Base-by-base conservation (phyloP, 1,140 invertebrate genomes). In the Catajapyx aquilonaris region DNA sequence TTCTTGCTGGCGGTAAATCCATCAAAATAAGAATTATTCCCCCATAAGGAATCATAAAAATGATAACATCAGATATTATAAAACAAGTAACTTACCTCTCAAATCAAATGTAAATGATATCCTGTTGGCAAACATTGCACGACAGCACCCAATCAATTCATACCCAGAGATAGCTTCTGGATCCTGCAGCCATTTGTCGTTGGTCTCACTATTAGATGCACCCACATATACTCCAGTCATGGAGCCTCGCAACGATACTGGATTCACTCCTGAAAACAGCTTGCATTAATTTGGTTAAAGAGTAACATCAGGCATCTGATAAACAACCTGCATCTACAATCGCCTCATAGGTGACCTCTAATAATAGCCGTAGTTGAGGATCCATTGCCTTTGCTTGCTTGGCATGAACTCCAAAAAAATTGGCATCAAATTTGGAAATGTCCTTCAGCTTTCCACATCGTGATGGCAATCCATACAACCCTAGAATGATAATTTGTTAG, bases 361-460 rank as follows among this genome's bases (percentile, higher is more conserved):
- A 65, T 18, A 96, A 57, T 47, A 95, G 64, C 43, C 91, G 64
- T 23, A 95, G 60, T 56, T 95, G 85, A 3, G 93, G 91, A 55
- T 96, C 91, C 90, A 97, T 96, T 23, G 73, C 68, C 47, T 93
- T 66, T 1, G 90, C 88, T 55, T 95, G 87, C 60, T 93, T 91
- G 1, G 76, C 74, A 53, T 88, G 83, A 5, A 94, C 83, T 25
- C 84, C 83, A 60, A 94, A 94, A 56, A 90, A 93, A n/a, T 75
- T 69, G 4, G 84, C 80, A 54, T 94, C 88, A 50, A 94, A 95
- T 46, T 74, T 28, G 22, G 64, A 57, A 23, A 96, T 46, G 43
- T 93, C 76, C 56, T 91, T 93, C 0, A 97, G 49, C 62, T 91
- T 93, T 32, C 88, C 91, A 49, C 69, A 74, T 41, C 88, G 66